Evolutionary conservation across 2,113 vertebrate species (phyloP), one percentile per base, ranked within the genome.

Genomic region (Channa argus): DNA sequence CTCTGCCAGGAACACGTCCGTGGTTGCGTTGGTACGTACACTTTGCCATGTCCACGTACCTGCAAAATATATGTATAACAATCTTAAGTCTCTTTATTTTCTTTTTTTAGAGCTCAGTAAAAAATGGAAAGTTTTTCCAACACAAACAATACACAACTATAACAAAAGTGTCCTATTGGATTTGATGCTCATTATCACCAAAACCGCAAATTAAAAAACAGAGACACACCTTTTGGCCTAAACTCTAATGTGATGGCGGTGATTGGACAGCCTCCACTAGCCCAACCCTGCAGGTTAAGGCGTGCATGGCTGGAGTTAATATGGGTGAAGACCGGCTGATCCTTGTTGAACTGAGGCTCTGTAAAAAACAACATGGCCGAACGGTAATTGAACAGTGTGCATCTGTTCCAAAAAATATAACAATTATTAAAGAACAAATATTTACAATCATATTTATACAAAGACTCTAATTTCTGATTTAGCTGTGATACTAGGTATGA

Each of bases 301-400:
- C 97, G 92, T 47, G 98, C 98, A 3, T 99, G 97, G 2, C 96
- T 98, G 70, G 97, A 96, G 94, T 98, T 99, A 84, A 99, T 96
- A 92, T 99, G 97, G 13, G 97, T 99, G 89, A 99, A 97, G 74
- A 99, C 95, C 3, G 97, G 96, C 88, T 98, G 97, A 85, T 99
- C 98, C 91, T 97, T 98, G 92, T 97, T 98, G 92, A 99, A 99
- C 90, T 97, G 96, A 6, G 98, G 98, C 78, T 99, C 98, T 99
- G 83, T 0, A 13, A 84, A 74, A 70, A 37, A 45, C 62, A 24
- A 24, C 1, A 24, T 24, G 24, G 24, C 24, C 24, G 1, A 24
- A 24, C 24, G 24, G 24, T 24, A 24, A 24, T 24, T 24, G 24
- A 24, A 24, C 24, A 24, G 24, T 24, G 24, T 24, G 24, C 24